phyloP scores from a whole-genome alignment of 2,113 vertebrate species.

The Herpetotheres cachinnans region DNA sequence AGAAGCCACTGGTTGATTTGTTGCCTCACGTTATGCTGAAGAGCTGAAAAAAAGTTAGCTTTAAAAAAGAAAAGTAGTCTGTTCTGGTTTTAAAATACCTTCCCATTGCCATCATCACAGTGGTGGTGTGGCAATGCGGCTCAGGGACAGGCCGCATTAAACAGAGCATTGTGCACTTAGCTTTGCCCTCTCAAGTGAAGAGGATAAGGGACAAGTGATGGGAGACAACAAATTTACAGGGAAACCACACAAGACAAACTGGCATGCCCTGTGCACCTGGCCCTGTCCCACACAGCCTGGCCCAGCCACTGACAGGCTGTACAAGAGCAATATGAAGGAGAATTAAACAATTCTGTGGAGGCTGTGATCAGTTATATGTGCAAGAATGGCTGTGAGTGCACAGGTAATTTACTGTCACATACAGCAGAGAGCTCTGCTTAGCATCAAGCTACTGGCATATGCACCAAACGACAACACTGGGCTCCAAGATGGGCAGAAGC shows the following conservation, averaged over 20 bases:
- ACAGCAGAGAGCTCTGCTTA: background rate
- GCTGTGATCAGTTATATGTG: background rate
- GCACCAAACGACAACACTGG: background rate
- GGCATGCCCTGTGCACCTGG: background rate
- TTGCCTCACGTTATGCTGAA: background rate
- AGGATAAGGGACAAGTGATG: background rate
- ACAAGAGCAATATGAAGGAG: background rate
- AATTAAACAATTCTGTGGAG: background rate
- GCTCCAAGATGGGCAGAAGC: background rate
- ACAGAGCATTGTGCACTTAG: background rate
- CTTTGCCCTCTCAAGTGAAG: background rate
- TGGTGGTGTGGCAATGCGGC: rapidly evolving
- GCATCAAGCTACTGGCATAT: background rate
- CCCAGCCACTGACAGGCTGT: background rate
- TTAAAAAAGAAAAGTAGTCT: background rate
- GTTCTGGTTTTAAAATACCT: background rate
- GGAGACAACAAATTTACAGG: background rate
- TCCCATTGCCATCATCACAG: too few species aligned
- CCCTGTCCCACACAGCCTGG: background rate
- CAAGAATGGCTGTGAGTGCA: background rate
- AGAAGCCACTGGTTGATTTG: background rate
- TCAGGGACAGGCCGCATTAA: background rate
- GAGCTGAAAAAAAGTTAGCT: background rate
- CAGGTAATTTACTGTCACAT: background rate
- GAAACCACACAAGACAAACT: background rate